phyloP scores from a whole-genome alignment of 2,113 vertebrate species.

The Odocoileus hemionus region DNA sequence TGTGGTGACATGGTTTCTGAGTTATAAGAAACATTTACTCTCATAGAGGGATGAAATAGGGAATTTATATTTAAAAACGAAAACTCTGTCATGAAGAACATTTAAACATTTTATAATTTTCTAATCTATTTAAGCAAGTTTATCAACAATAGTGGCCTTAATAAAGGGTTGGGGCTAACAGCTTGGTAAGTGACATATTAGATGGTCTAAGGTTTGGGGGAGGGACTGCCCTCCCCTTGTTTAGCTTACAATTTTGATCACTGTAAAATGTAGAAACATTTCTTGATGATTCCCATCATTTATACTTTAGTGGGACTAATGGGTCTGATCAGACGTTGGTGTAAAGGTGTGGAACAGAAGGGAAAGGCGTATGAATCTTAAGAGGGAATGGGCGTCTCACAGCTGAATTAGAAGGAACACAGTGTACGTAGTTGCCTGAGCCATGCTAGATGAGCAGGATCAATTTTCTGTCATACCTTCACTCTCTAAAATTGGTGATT shows the following conservation, averaged over 20 bases:
- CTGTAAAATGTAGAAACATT: not conserved
- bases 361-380: not conserved
- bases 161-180: not conserved
- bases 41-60: not conserved
- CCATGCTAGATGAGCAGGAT: not conserved
- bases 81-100: not conserved
- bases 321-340: not conserved
- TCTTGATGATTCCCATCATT: not conserved
- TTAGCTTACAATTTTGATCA: not conserved
- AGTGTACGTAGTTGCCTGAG: not conserved
- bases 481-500: slow-evolving; percentile 2
- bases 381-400: not conserved
- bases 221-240: no score
- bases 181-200: not conserved
- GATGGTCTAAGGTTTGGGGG: not conserved
- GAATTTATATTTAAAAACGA: not conserved
- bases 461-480: not conserved
- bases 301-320: not conserved
- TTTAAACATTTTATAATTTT: slow-evolving; percentile 1
- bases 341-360: not conserved
- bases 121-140: not conserved
- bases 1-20: not conserved
- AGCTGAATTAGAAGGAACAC: not conserved
- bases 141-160: not conserved
- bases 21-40: not conserved